Base-by-base conservation (phyloP, 2,888 invertebrate genomes). In the Timema podura region DNA sequence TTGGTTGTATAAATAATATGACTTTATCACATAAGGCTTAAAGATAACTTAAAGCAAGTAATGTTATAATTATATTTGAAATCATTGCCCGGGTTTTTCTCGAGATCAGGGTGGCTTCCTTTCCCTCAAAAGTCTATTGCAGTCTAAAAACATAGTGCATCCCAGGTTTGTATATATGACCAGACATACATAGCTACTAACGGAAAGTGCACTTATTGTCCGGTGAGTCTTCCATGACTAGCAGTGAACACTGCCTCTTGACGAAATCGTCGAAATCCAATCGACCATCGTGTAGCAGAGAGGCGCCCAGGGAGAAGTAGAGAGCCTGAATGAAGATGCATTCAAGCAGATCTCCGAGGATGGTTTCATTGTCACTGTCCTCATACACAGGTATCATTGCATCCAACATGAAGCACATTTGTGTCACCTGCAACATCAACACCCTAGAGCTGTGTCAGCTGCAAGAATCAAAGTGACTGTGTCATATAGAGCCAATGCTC, bases 231-330 rank as follows among this genome's bases (percentile, higher is more conserved):
- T 90, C 87, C 0, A 88, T 84, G 68, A 86, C 82, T 80, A 90
- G 87, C 80, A 95, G 84, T 8, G 91, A 88, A 74, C 87, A 85
- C n/a, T 85, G 83, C 75, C 87, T 86, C 80, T 95, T 95, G 75
- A 95, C 83, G 78, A 89, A 93, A 16, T 85, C 86, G 80, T 96
- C 96, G 78, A 95, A 95, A 71, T 88, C 86, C 2, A 82, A 77
- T 7, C 91, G 85, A 8, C 89, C 89, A 64, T 88, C 85, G 71
- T 88, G 89, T 0, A 91, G 80, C 6, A 96, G 83, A 1, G 90
- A 81, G 0, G 93, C 95, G 0, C 96, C 96, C 8, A 96, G 79
- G 0, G 95, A 96, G 81, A 90, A 92, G 80, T 93, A 95, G 76
- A 95, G 83, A 0, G 91, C 87, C 82, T 91, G 85, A 9, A 88